Percentiles rank a stretch among this genome's conserved stretches.
phyloP scores from a whole-genome alignment of 2,797 vertebrate species.

The Helarctos malayanus region DNA sequence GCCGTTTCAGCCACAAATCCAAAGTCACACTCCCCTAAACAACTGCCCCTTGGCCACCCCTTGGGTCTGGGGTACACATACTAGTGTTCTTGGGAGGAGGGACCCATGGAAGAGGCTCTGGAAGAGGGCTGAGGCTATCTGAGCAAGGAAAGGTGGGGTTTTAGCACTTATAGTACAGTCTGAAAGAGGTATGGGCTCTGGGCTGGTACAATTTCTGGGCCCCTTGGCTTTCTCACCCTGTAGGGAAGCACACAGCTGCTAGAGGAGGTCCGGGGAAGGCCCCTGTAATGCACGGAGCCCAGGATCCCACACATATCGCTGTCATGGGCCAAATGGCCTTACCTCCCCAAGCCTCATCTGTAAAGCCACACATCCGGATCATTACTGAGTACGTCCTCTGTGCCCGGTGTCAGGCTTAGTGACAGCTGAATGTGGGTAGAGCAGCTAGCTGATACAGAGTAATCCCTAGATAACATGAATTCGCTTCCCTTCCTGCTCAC shows the following conservation, averaged over 20 bases:
- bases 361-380: not conserved
- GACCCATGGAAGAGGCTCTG: not conserved
- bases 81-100: not conserved
- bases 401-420: not conserved
- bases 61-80: not conserved
- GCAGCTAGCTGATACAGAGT: not conserved
- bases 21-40: not conserved
- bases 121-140: not conserved
- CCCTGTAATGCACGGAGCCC: not conserved
- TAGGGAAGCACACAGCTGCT: not conserved
- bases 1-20: not conserved
- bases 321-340: not conserved
- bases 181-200: not conserved
- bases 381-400: not conserved
- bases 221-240: not conserved
- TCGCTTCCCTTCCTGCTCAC: slow-evolving; percentile 21
- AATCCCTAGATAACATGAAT: not conserved
- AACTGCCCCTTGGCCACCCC: not conserved
- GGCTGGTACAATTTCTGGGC: not conserved
- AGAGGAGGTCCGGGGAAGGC: not conserved
- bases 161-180: not conserved
- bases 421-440: not conserved
- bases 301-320: not conserved
- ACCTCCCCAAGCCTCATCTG: not conserved
- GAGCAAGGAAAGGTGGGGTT: not conserved